Percentiles rank a stretch among this genome's conserved stretches.
Conservation (phyloP, 2,888 invertebrate genomes). For the Cabera pusaria region DNA sequence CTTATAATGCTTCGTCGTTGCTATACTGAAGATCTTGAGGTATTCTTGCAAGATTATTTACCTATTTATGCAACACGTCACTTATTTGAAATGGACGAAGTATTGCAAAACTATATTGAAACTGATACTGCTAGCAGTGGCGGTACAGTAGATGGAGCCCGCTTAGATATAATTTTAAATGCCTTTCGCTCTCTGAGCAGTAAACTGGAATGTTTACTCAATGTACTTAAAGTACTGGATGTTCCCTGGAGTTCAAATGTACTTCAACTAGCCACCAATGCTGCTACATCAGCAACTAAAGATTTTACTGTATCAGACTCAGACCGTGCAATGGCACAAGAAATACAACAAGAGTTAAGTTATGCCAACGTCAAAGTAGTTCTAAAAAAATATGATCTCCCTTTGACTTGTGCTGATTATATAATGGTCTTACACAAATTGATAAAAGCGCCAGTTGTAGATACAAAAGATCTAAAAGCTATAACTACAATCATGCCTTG, state of each 20-base stretch:
- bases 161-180: constrained; percentile 62
- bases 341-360: constrained; percentile 70
- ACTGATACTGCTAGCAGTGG: constrained; percentile 68
- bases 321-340: constrained; percentile 59
- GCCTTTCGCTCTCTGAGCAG: constrained; percentile 60
- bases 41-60: constrained; percentile 66
- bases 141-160: constrained; percentile 64
- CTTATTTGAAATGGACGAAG: constrained; percentile 70
- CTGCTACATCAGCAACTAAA: constrained; percentile 57
- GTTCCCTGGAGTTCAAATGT: constrained; percentile 69
- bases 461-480: constrained; percentile 63
- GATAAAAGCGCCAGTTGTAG: constrained; percentile 50
- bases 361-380: constrained; percentile 73
- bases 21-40: constrained; percentile 73
- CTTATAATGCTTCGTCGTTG: constrained; percentile 76
- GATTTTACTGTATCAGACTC: constrained; percentile 66
- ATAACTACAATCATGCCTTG: constrained; percentile 57
- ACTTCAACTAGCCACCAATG: constrained; percentile 55
- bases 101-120: constrained; percentile 65
- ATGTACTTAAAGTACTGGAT: constrained; percentile 70
- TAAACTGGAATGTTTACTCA: constrained; percentile 67
- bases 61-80: constrained; percentile 65
- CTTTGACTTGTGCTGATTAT: constrained; percentile 65
- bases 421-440: constrained; percentile 66
- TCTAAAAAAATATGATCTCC: constrained; percentile 74